Evolutionary conservation across 1,140 invertebrate genomes (phyloP).

Genomic region (Solenopsis fugax): DNA sequence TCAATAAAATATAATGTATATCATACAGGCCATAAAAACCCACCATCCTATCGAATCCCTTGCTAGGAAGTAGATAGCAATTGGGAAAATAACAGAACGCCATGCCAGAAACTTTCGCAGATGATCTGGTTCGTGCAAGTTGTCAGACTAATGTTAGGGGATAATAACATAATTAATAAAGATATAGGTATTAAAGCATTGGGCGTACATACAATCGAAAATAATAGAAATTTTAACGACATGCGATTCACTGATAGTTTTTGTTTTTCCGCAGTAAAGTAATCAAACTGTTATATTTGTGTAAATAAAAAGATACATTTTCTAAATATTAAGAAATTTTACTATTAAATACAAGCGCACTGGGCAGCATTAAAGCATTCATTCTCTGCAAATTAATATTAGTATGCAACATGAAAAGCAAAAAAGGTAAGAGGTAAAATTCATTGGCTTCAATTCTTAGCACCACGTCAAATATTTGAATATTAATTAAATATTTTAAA

Average conservation of each 20-base stretch:
- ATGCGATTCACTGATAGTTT: neutral
- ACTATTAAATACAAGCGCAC: neutral
- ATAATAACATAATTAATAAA: neutral
- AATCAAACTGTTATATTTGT: neutral
- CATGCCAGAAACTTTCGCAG: conserved; percentile 83
- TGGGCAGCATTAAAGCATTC: neutral
- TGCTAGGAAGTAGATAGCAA: conserved; percentile 70
- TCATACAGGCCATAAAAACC: neutral
- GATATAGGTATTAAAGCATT: conserved; percentile 23
- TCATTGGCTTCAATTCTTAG: conserved; percentile 15
- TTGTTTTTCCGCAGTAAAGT: conserved; percentile 8
- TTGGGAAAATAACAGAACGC: conserved; percentile 76
- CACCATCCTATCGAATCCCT: conserved; percentile 45
- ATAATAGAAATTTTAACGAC: neutral
- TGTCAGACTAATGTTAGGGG: conserved; percentile 39
- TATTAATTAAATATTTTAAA: neutral
- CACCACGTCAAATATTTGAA: neutral
- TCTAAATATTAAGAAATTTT: conserved; percentile 1
- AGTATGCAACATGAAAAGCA: conserved; percentile 15
- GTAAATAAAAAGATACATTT: too few species aligned
- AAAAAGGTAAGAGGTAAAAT: neutral
- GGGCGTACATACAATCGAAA: neutral
- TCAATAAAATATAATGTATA: conserved; percentile 74
- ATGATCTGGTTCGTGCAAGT: conserved; percentile 82
- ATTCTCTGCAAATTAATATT: conserved; percentile 24